Evolutionary conservation across 2,113 vertebrate species (phyloP).

Genomic region (Chaetodon trifascialis): DNA sequence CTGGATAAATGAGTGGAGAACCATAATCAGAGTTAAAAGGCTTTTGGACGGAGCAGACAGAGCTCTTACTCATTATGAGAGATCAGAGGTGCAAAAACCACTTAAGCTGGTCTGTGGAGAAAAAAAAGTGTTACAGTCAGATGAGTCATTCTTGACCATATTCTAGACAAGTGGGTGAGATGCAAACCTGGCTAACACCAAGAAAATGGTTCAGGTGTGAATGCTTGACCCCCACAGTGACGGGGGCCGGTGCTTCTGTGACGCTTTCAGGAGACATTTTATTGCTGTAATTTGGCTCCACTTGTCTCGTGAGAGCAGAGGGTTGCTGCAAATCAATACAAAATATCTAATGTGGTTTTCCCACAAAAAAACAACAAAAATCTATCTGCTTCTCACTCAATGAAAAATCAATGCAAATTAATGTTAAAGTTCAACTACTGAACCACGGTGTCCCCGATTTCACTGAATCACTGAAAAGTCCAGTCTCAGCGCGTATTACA

Average conservation of each 20-base stretch:
- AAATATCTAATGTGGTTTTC: neutral
- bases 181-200: neutral
- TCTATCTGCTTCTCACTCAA: too few relatives aligned
- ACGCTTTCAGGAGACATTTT: neutral
- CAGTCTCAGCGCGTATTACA: too few relatives aligned
- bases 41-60: neutral
- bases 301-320: too few relatives aligned
- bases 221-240: neutral
- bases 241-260: neutral
- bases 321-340: neutral
- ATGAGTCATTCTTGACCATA: constrained; percentile 43
- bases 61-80: neutral
- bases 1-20: neutral
- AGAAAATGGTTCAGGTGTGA: neutral
- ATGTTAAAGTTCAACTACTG: too few relatives aligned
- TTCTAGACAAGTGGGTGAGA: neutral
- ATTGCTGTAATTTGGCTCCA: neutral
- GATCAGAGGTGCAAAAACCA: constrained; percentile 8
- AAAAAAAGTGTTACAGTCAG: neutral
- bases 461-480: too few relatives aligned
- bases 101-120: neutral
- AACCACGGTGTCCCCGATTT: too few relatives aligned
- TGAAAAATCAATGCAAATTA: too few relatives aligned
- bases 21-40: neutral
- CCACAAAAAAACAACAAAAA: too few relatives aligned